phyloP scores from a whole-genome alignment of 2,797 vertebrate genomes.

The Pipistrellus pygmaeus region DNA sequence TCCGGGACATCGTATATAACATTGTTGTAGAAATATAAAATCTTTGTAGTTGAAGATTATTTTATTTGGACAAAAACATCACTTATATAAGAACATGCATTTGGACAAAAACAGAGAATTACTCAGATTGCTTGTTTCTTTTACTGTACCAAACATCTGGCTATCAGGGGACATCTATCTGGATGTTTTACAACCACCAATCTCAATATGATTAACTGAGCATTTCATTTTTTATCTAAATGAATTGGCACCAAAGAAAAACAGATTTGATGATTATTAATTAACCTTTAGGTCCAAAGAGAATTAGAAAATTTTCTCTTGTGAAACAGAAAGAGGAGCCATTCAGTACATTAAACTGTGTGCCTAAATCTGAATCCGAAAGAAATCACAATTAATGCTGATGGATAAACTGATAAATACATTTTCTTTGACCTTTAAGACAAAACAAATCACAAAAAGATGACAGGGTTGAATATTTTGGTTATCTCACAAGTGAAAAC shows the following conservation, averaged over 20 bases:
- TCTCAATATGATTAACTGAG: slow-evolving; percentile 64
- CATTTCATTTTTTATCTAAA: slow-evolving; percentile 71
- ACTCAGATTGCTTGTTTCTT: slow-evolving; percentile 39
- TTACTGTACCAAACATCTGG: slow-evolving; percentile 63
- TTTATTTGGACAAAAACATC: background rate
- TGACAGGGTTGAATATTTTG: background rate
- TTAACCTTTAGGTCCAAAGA: slow-evolving; percentile 67
- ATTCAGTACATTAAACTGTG: background rate
- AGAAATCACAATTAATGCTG: background rate
- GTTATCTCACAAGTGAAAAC: background rate
- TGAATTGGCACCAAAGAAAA: slow-evolving; percentile 59
- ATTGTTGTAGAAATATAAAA: background rate
- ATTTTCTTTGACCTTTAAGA: slow-evolving; percentile 9
- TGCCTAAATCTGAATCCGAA: slow-evolving; percentile 6
- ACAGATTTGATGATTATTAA: slow-evolving; percentile 75
- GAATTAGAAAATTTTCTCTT: slow-evolving; percentile 32
- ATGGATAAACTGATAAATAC: background rate
- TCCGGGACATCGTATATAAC: background rate
- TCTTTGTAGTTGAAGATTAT: background rate
- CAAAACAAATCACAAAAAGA: background rate
- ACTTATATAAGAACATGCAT: slow-evolving; percentile 13
- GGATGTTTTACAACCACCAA: slow-evolving; percentile 57
- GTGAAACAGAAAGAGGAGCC: slow-evolving; percentile 23
- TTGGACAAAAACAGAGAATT: slow-evolving; percentile 4
- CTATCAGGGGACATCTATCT: slow-evolving; percentile 65